These are phyloP conservation scores for Sinhomidia bicolor DNA, from an alignment of 2,888 invertebrate species.

Conservation along the genomic window DNA sequence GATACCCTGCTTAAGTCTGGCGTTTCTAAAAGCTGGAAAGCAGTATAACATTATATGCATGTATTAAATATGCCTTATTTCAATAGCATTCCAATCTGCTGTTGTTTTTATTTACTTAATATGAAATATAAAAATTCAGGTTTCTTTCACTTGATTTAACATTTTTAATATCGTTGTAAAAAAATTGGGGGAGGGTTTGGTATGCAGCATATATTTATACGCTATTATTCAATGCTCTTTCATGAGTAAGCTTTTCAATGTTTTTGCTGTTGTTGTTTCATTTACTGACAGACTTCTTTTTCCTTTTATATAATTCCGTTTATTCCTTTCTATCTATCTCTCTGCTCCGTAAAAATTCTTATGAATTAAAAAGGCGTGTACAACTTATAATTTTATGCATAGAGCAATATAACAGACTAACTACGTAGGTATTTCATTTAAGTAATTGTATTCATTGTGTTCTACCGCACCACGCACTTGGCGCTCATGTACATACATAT, in stretches of 20 bases:
- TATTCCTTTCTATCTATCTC: background rate
- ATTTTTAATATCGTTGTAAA: slow-evolving; percentile 23
- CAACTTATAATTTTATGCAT: slow-evolving; percentile 27
- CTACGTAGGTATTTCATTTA: background rate
- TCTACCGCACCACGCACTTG: background rate
- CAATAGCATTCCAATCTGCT: slow-evolving; percentile 1
- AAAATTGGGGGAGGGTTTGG: slow-evolving; percentile 26
- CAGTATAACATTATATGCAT: too few species aligned
- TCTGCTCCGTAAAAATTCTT: background rate
- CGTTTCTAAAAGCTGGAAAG: too few species aligned
- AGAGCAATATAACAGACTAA: background rate
- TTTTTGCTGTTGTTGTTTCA: background rate
- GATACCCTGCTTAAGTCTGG: too few species aligned
- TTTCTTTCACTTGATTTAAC: background rate
- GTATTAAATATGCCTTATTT: background rate
- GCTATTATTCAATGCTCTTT: background rate
- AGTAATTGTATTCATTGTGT: background rate
- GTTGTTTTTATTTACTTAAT: slow-evolving; percentile 4
- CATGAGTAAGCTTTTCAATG: background rate
- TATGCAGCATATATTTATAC: slow-evolving; percentile 6
- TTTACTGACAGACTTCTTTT: background rate
- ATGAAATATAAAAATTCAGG: background rate
- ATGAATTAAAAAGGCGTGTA: slow-evolving; percentile 47
- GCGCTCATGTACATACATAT: background rate
- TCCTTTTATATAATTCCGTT: too few species aligned